These are phyloP conservation scores for Neodiprion lecontei DNA, from an alignment of 1,140 invertebrate species.

Conservation along the genomic window DNA sequence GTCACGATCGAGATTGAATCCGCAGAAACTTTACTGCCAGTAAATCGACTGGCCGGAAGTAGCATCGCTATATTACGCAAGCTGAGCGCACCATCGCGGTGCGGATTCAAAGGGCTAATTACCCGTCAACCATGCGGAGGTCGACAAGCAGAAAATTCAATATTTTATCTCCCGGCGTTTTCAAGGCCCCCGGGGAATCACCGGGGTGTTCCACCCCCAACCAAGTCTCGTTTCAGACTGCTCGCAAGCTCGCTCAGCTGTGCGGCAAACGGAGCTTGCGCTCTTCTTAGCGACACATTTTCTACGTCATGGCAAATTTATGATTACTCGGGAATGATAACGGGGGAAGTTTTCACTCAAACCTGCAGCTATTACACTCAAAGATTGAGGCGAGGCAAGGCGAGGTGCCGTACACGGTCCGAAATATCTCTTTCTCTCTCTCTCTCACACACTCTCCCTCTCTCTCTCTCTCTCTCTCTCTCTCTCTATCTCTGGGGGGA, in stretches of 20 bases:
- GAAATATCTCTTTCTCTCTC: too few relatives aligned
- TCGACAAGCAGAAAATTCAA: background rate
- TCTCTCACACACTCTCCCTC: too few relatives aligned
- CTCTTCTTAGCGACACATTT: background rate
- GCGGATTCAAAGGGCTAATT: background rate
- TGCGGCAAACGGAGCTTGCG: background rate
- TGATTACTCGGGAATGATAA: background rate
- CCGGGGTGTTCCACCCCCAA: background rate
- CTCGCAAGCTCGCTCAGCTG: conserved; percentile 10
- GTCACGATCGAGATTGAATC: background rate
- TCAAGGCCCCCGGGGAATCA: background rate
- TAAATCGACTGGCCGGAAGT: background rate
- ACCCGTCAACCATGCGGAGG: background rate
- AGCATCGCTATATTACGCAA: background rate
- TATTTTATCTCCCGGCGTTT: background rate
- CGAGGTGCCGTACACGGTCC: too few relatives aligned
- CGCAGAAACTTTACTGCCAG: background rate
- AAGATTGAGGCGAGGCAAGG: too few relatives aligned
- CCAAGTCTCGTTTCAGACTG: conserved; percentile 8
- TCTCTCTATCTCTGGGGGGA: too few relatives aligned
- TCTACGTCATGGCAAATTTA: conserved; percentile 3
- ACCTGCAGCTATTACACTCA: too few relatives aligned
- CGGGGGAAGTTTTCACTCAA: too few relatives aligned
- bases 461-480: too few relatives aligned
- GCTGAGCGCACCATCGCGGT: background rate